phyloP scores from a whole-genome alignment of 2,113 vertebrate genomes.

The Bombycilla garrulus region DNA sequence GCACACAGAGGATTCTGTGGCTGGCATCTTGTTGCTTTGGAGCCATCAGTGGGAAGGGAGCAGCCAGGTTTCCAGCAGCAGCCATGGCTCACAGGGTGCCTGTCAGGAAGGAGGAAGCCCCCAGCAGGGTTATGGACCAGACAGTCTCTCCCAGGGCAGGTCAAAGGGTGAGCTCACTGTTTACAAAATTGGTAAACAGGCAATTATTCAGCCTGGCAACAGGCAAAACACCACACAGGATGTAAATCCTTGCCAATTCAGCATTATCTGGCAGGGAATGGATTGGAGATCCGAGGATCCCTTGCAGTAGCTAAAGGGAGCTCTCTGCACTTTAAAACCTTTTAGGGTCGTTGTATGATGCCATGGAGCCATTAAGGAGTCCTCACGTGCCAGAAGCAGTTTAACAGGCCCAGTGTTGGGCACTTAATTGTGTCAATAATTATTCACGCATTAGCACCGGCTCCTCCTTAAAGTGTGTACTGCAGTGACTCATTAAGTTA shows the following conservation, averaged over 20 bases:
- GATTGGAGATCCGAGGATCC: background rate
- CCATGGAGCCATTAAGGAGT: constrained; percentile 17
- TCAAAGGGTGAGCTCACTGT: constrained; percentile 16
- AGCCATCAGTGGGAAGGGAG: background rate
- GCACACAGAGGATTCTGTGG: background rate
- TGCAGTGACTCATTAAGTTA: constrained; percentile 64
- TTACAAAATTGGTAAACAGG: constrained; percentile 13
- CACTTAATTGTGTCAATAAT: constrained; percentile 65
- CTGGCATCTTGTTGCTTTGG: background rate
- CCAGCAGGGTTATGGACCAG: background rate
- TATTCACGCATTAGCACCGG: constrained; percentile 58
- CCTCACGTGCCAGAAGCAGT: constrained; percentile 54
- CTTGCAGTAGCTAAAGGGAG: background rate
- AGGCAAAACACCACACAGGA: background rate
- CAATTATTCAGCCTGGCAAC: constrained; percentile 33
- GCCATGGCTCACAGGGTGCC: background rate
- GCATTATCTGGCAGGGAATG: background rate
- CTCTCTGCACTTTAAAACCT: background rate
- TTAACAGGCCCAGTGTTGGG: constrained; percentile 41
- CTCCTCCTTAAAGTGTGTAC: constrained; percentile 48
- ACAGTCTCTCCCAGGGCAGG: constrained; percentile 13
- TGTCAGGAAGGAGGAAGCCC: background rate
- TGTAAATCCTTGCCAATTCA: background rate
- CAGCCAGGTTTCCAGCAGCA: background rate
- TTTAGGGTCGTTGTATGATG: constrained; percentile 11